These are phyloP conservation scores for Mirza zaza DNA, from an alignment of 2,113 vertebrate genomes.

Conservation along the genomic window DNA sequence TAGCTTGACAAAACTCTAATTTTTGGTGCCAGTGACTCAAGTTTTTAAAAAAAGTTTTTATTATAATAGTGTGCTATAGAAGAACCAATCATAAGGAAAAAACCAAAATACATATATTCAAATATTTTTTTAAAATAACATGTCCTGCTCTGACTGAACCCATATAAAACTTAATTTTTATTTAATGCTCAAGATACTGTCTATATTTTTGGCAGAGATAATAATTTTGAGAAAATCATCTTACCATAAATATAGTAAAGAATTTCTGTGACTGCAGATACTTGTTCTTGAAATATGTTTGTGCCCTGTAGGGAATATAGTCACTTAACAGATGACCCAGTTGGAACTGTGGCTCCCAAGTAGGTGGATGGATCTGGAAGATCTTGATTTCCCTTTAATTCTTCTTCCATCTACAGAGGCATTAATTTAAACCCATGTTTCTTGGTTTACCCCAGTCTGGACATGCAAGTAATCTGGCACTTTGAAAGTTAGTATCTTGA, in stretches of 20 bases:
- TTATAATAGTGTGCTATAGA: background rate
- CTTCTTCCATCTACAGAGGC: background rate
- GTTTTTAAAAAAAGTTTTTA: background rate
- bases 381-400: background rate
- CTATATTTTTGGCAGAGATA: background rate
- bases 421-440: background rate
- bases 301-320: background rate
- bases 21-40: background rate
- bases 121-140: background rate
- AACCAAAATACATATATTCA: background rate
- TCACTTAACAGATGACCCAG: background rate
- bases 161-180: background rate
- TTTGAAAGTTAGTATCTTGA: background rate
- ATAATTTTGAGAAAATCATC: background rate
- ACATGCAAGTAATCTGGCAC: background rate
- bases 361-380: background rate
- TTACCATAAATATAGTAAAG: background rate
- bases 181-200: background rate
- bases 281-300: background rate
- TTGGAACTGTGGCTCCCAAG: background rate
- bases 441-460: background rate
- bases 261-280: background rate
- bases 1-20: background rate
- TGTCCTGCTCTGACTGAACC: background rate
- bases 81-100: background rate